Percentiles rank a stretch among this genome's conserved stretches.
These are phyloP conservation scores for Zeugodacus cucurbitae DNA, from an alignment of 1,140 invertebrate species.

Conservation along the genomic window DNA sequence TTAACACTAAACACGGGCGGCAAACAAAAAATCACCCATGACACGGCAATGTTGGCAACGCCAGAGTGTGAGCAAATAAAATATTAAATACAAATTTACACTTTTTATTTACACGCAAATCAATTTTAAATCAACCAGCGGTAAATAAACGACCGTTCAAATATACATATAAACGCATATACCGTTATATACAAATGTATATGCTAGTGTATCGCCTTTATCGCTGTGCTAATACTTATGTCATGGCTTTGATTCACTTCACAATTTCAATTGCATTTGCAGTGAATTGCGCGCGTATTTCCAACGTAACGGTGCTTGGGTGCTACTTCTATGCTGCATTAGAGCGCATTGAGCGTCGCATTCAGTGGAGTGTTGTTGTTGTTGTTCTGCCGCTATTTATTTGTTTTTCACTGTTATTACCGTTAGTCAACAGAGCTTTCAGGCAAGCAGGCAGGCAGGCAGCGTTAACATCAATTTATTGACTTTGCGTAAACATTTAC, in stretches of 20 bases:
- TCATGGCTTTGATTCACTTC: background rate
- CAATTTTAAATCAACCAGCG: constrained; percentile 5
- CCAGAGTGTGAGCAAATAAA: background rate
- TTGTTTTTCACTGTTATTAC: background rate
- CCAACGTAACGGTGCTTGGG: background rate
- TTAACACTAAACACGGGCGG: background rate
- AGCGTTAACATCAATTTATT: constrained; percentile 18
- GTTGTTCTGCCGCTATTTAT: background rate
- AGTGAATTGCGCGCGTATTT: background rate
- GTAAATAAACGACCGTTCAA: background rate
- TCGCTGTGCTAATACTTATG: background rate
- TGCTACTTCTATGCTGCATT: background rate
- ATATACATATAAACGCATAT: background rate
- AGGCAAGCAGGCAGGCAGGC: background rate
- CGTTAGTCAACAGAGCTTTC: background rate
- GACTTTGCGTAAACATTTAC: constrained; percentile 34
- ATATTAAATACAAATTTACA: background rate
- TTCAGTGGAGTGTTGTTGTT: background rate
- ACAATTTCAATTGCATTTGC: background rate
- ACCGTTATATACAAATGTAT: background rate
- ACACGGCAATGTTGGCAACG: background rate
- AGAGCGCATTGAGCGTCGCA: background rate
- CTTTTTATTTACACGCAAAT: background rate
- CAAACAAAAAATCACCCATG: background rate
- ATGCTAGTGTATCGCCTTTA: background rate